Percentiles rank a stretch among this genome's conserved stretches.
These are phyloP conservation scores for Anoncus sp. DNA, from an alignment of 2,888 invertebrate species.

Conservation along the genomic window DNA sequence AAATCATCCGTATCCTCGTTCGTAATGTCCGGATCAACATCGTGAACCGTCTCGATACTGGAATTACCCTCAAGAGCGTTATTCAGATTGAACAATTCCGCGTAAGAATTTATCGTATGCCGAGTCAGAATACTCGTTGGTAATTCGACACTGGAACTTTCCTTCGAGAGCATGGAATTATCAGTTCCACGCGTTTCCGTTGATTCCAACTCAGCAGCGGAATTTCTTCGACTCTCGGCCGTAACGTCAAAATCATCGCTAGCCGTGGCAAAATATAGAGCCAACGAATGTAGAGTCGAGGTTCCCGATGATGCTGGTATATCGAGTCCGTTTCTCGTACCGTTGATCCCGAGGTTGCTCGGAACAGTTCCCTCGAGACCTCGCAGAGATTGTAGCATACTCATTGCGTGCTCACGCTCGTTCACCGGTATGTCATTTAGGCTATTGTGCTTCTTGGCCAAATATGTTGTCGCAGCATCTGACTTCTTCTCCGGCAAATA, in stretches of 20 bases:
- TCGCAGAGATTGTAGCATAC: slow-evolving; percentile 88
- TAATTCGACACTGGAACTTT: slow-evolving; percentile 81
- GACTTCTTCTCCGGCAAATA: slow-evolving; percentile 75
- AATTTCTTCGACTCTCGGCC: slow-evolving; percentile 78
- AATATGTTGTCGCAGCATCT: slow-evolving; percentile 61
- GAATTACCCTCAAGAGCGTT: slow-evolving; percentile 76
- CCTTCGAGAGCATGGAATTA: slow-evolving; percentile 55
- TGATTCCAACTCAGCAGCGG: slow-evolving; percentile 60
- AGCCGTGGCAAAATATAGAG: slow-evolving; percentile 91
- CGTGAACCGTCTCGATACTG: slow-evolving; percentile 25
- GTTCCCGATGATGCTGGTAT: slow-evolving; percentile 91
- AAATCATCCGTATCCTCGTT: slow-evolving; percentile 83
- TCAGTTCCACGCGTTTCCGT: neutral
- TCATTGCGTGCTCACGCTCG: slow-evolving; percentile 88
- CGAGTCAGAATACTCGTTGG: slow-evolving; percentile 87
- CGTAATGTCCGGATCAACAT: slow-evolving; percentile 70
- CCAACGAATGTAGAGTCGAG: slow-evolving; percentile 90
- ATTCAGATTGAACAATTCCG: slow-evolving; percentile 82
- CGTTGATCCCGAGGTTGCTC: slow-evolving; percentile 78
- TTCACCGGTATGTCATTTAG: slow-evolving; percentile 76
- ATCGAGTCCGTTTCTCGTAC: slow-evolving; percentile 86
- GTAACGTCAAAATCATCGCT: slow-evolving; percentile 84
- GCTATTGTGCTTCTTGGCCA: slow-evolving; percentile 62
- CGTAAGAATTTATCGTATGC: slow-evolving; percentile 88
- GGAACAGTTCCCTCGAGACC: slow-evolving; percentile 85